Evolutionary conservation across 2,797 vertebrate species (phyloP).

Genomic region (Numenius phaeopus): DNA sequence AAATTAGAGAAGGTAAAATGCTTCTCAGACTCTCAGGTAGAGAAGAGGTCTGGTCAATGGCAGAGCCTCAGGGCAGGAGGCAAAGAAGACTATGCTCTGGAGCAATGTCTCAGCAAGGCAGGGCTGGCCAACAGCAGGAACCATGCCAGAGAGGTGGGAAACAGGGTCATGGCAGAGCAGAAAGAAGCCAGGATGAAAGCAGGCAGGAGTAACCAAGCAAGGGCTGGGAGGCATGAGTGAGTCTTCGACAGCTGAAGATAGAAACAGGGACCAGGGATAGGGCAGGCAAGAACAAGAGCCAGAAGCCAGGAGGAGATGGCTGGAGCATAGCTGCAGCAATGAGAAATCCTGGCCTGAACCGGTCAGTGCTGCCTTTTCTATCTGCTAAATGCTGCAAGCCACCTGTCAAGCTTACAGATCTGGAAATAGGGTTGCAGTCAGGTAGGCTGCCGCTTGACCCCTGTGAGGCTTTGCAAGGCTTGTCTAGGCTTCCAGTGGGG

Average conservation of each 20-base stretch:
- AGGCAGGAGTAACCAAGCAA: background rate
- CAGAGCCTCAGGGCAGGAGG: background rate
- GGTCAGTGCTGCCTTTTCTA: background rate
- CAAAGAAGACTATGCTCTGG: background rate
- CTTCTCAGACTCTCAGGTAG: background rate
- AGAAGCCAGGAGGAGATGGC: background rate
- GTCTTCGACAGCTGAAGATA: background rate
- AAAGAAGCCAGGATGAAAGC: background rate
- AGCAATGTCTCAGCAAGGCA: background rate
- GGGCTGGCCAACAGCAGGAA: background rate
- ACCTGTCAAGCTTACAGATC: background rate
- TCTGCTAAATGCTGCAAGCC: background rate
- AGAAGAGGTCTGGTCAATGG: rapidly evolving
- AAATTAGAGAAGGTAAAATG: background rate
- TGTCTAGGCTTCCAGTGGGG: background rate
- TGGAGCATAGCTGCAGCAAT: background rate
- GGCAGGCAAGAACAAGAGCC: background rate
- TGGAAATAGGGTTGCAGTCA: background rate
- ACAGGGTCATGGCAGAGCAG: background rate
- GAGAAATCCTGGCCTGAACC: background rate
- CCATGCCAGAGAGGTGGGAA: rapidly evolving
- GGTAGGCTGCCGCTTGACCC: background rate
- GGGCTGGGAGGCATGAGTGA: rapidly evolving
- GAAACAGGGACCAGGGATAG: background rate
- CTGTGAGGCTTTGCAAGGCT: background rate